These are phyloP conservation scores for Pimephales promelas DNA, from an alignment of 2,113 vertebrate genomes.

Conservation along the genomic window DNA sequence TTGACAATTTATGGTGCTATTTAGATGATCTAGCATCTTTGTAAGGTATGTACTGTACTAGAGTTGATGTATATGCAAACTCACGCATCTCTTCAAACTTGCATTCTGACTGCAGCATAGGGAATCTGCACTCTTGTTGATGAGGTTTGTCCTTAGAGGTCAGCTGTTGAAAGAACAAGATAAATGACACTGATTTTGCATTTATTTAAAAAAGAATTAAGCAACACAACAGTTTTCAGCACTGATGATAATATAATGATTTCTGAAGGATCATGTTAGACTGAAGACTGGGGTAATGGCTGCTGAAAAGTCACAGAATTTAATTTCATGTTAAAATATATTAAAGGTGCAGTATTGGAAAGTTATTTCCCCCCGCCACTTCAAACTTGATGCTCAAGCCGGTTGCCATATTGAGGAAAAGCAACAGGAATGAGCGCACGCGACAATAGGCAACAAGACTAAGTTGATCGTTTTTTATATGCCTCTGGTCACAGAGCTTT, in stretches of 20 bases:
- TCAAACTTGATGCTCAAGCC: no score
- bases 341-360: no score
- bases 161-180: conserved; percentile 35
- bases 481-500: no score
- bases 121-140: conserved; percentile 66
- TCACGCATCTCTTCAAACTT: conserved; percentile 79
- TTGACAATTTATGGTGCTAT: not conserved
- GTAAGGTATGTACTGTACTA: not conserved
- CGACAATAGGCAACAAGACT: no score
- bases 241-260: not conserved
- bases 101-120: conserved; percentile 64
- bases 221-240: not conserved
- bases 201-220: no score
- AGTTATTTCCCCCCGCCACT: no score
- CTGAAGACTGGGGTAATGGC: not conserved
- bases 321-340: not conserved
- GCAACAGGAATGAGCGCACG: no score
- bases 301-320: not conserved
- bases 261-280: not conserved
- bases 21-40: conserved; percentile 1
- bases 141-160: conserved; percentile 54
- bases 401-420: no score
- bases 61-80: conserved; percentile 51
- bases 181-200: not conserved
- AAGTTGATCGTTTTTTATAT: no score